Evolutionary conservation across 1,140 invertebrate species (phyloP), one percentile per base, ranked within the genome.

Genomic region (Aphaenogaster rudis): DNA sequence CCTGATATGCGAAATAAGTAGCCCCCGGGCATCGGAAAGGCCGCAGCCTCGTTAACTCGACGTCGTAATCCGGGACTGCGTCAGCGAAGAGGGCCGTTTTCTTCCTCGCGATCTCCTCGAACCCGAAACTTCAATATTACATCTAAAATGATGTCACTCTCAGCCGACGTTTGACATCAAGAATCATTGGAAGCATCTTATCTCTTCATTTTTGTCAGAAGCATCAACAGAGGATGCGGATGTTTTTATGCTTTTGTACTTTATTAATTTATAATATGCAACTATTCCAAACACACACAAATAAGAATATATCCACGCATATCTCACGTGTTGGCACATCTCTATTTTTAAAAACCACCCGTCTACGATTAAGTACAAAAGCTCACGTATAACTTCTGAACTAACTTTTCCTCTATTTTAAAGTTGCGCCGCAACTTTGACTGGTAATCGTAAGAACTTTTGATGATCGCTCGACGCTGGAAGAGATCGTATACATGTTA

Each of bases 1-100:
- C 48, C 88, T 91, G 91, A 93, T 94, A 94, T 86, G 91, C 88
- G 89, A 93, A 94, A 93, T 93, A 90, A 92, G 89, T 93, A 91
- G 91, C 94, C 91, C 0, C 28, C 67, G n/a, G 92, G 93, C 93
- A 21, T 79, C 86, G 66, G 67, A 80, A 82, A 88, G 86, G 36
- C 85, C 67, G 63, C 64, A 54, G 66, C 67, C 84, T 90, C 90
- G 89, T 91, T 91, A 91, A 90, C 76, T 86, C 74, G 88, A 84
- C 79, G 52, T 88, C 80, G 64, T 86, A 91, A 90, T 90, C 76
- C 77, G 8, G 61, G 52, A 86, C 54, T 64, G 76, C 48, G 67
- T 69, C 77, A 57, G 36, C 42, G 21, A 66, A 67, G 80, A 76
- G 72, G 39, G 63, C 21, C 72, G 28, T 76, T 88, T 79, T 61